phyloP scores from a whole-genome alignment of 2,797 vertebrate genomes.

The Hydrocynus forskahlii region DNA sequence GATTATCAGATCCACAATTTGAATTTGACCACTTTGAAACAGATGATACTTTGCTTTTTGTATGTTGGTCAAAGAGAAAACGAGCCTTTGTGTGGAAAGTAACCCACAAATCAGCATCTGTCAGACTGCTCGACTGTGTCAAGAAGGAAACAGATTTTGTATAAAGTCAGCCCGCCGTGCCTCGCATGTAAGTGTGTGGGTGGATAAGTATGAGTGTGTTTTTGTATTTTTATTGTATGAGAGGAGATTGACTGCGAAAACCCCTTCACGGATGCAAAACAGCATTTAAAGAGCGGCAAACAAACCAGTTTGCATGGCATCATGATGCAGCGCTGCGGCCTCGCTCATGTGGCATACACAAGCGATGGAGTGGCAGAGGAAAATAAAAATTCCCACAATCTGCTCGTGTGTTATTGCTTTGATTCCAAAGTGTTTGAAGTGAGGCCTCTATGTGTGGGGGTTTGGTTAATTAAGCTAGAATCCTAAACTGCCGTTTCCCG shows the following conservation, averaged over 20 bases:
- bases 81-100: constrained; percentile 32
- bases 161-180: constrained; percentile 37
- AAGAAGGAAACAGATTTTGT: constrained; percentile 49
- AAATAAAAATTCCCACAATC: constrained; percentile 8
- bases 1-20: not conserved
- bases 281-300: not conserved
- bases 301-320: constrained; percentile 2
- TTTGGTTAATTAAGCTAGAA: not conserved
- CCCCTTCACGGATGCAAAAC: constrained; percentile 19
- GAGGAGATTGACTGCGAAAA: constrained; percentile 11
- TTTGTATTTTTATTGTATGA: constrained; percentile 46
- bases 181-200: constrained; percentile 47
- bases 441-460: not conserved
- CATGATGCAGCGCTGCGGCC: not conserved
- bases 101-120: constrained; percentile 45
- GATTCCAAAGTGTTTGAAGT: constrained; percentile 2
- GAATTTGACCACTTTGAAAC: not conserved
- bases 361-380: not conserved
- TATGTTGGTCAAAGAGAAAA: constrained; percentile 20
- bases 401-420: not conserved
- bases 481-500: not conserved
- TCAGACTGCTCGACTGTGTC: constrained; percentile 47
- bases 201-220: constrained; percentile 46
- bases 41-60: constrained; percentile 34
- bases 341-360: not conserved